Base-by-base conservation (phyloP, 2,797 vertebrate genomes). In the Anabacerthia variegaticeps region DNA sequence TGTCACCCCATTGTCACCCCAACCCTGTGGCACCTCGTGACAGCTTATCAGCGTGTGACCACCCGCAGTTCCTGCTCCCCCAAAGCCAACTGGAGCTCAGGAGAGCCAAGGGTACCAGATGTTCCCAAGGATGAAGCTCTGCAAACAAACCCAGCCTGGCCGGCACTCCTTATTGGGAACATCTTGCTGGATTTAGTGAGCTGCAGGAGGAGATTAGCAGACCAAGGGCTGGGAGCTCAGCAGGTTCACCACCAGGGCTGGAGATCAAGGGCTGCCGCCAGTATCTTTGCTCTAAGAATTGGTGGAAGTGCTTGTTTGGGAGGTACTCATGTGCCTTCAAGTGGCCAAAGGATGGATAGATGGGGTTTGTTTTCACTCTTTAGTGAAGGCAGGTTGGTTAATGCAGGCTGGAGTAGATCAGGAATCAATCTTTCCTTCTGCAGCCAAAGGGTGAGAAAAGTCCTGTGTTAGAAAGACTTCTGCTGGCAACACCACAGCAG, bases 91-190 rank as follows among this genome's bases (percentile, higher is more conserved):
- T 1, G 65, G 28, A 61, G 73, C 81, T 75, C 52, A 12, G 61
- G 43, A 0, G 3, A 79, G 66, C 79, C 66, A 46, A 34, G 2
- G 14, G 72, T 19, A 19, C 34, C 80, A 85, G 80, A 36, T 81
- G 63, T 93, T 91, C 72, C 91, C 87, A 80, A 74, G 87, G 88
- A 74, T 81, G 89, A 71, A 92, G 63, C 63, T 75, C 81, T 63
- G 91, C 67, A 69, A 65, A n/a, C 61, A 83, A 14, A 30, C 37
- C 8, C 5, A 66, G 34, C 54, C 72, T 0, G 0, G 9, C 6
- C 59, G 2, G 1, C 3, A 6, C 80, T 80, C 15, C 4, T 78
- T 20, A 4, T 5, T 30, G 78, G 74, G 67, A 94, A 43, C 62
- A 32, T 72, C 81, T 48, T 28, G 75, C 54, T 28, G 94, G 93